These are phyloP conservation scores for Emydoidea blandingii DNA, from an alignment of 2,797 vertebrate genomes.

Conservation along the genomic window DNA sequence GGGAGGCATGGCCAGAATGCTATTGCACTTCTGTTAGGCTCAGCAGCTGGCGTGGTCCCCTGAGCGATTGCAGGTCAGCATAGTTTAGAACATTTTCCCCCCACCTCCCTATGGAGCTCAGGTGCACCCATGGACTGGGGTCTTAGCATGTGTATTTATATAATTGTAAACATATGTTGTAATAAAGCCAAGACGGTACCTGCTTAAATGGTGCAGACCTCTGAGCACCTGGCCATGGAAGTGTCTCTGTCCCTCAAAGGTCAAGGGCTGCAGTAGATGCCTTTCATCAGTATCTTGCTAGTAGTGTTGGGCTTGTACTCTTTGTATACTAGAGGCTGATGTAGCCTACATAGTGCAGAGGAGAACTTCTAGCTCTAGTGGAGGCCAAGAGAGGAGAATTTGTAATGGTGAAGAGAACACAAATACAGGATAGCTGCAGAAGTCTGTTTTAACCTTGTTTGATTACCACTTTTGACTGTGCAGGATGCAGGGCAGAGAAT, in stretches of 20 bases:
- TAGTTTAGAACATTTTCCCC: background rate
- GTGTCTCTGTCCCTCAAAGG: background rate
- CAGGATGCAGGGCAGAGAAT: conserved; percentile 1
- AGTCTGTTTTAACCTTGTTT: conserved; percentile 7
- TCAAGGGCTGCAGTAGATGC: background rate
- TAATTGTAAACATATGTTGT: background rate
- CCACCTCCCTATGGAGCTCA: background rate
- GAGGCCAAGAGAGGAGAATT: background rate
- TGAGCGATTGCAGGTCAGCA: background rate
- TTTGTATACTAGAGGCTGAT: background rate
- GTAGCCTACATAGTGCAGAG: background rate
- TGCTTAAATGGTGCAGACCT: background rate
- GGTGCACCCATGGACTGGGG: background rate
- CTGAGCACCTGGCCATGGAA: background rate
- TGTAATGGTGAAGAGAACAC: background rate
- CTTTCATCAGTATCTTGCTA: background rate
- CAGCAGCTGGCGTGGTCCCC: background rate
- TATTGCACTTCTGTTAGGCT: background rate
- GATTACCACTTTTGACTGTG: background rate
- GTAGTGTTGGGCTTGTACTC: background rate
- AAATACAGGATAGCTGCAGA: background rate
- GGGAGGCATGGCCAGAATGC: background rate
- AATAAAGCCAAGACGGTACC: background rate
- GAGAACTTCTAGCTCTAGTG: background rate
- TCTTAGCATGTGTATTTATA: background rate